phyloP scores from a whole-genome alignment of 2,888 invertebrate genomes.

The Drosophila ustulata region DNA sequence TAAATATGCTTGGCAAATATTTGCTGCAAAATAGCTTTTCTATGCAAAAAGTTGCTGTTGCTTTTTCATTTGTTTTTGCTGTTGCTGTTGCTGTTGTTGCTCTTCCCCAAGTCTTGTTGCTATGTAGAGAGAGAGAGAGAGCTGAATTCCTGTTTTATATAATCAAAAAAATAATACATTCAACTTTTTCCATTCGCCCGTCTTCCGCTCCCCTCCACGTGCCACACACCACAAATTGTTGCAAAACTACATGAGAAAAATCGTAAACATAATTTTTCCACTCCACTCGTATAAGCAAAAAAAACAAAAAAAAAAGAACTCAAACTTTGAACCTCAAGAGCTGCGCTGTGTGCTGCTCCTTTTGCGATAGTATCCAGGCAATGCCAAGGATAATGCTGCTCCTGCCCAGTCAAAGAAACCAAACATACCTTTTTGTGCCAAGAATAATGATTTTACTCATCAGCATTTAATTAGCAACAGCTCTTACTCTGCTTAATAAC shows the following conservation, averaged over 20 bases:
- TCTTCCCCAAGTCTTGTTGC: slow-evolving; percentile 39
- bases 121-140: slow-evolving; percentile 22
- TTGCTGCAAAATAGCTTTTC: slow-evolving; percentile 68
- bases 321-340: slow-evolving; percentile 11
- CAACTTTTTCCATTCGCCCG: slow-evolving; percentile 56
- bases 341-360: not conserved
- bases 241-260: slow-evolving; percentile 45
- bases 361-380: slow-evolving; percentile 5
- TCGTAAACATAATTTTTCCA: slow-evolving; percentile 54
- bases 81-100: slow-evolving; percentile 13
- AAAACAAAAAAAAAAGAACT: not conserved
- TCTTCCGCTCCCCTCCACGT: slow-evolving; percentile 10
- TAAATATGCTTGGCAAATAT: slow-evolving; percentile 73
- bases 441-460: slow-evolving; percentile 30
- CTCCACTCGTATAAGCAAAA: slow-evolving; percentile 26
- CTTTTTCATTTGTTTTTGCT: slow-evolving; percentile 32
- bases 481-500: slow-evolving; percentile 1
- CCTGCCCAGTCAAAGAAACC: not conserved
- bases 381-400: slow-evolving; percentile 3
- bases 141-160: slow-evolving; percentile 46
- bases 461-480: slow-evolving; percentile 37
- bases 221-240: slow-evolving; percentile 11
- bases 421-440: not conserved
- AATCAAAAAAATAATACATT: slow-evolving; percentile 62
- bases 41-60: slow-evolving; percentile 56